Percentiles rank a stretch among this genome's conserved stretches.
phyloP scores from a whole-genome alignment of 2,888 invertebrate species.

The Drosophila helvetica region DNA sequence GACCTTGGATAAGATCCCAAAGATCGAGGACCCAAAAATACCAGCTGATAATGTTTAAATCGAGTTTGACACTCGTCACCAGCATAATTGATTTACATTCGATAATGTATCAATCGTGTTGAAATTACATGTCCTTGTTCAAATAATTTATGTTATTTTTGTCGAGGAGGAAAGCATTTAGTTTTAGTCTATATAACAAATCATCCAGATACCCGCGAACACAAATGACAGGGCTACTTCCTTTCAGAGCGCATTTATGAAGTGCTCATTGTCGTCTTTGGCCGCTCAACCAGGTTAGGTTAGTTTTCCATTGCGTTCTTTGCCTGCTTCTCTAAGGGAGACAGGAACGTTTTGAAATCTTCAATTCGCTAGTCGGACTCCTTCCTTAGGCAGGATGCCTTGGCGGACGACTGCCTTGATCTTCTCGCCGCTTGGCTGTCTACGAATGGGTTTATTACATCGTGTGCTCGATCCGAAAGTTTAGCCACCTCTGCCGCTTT shows the following conservation, averaged over 20 bases:
- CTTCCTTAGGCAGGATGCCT: too few relatives aligned
- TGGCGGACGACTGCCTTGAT: too few relatives aligned
- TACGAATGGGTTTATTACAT: too few relatives aligned
- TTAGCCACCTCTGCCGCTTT: too few relatives aligned
- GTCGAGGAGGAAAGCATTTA: not conserved
- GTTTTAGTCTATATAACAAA: not conserved
- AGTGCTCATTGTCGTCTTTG: constrained; percentile 38
- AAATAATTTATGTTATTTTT: not conserved
- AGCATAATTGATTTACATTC: not conserved
- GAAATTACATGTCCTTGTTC: not conserved
- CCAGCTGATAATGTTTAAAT: constrained; percentile 38
- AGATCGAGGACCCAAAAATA: constrained; percentile 41
- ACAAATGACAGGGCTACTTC: not conserved
- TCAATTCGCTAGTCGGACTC: too few relatives aligned
- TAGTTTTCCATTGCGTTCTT: too few relatives aligned
- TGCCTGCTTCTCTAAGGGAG: too few relatives aligned
- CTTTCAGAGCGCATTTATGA: constrained; percentile 51
- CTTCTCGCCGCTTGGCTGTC: too few relatives aligned
- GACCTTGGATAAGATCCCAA: constrained; percentile 35
- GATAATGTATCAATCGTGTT: constrained; percentile 2
- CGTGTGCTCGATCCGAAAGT: too few relatives aligned
- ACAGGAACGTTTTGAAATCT: too few relatives aligned
- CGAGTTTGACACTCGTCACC: constrained; percentile 34
- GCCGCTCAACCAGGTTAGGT: too few relatives aligned
- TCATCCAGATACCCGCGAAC: not conserved